Base-by-base conservation (phyloP, 2,797 vertebrate species). In the Danionella dracula region DNA sequence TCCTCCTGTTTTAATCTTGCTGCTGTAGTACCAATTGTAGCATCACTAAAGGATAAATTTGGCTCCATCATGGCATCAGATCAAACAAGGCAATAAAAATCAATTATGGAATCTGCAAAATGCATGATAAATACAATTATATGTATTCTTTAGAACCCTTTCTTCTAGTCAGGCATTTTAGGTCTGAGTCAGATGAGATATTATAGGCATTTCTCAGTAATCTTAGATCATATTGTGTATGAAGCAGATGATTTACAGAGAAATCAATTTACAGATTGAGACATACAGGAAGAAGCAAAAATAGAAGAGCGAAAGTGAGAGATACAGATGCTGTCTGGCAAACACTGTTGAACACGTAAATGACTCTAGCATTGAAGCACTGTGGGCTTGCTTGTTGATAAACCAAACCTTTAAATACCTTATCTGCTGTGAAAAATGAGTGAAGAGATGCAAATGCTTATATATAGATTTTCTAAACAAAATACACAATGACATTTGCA, bases 291-390 rank as follows among this genome's bases (percentile, higher is more conserved):
- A 71, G 6, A 41, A 70, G 51, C 50, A 54, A 58, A 60, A 70
- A 41, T 57, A 53, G 35, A 27, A 10, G 37, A 44, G 23, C 15
- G 9, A 17, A 19, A 66, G 46, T 2, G 32, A 61, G 45, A 68
- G 31, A 58, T 11, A 50, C 32, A 56, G 53, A 38, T 37, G 50
- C 68, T 69, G 66, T 72, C 77, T 80, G 76, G 62, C 76, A 63
- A 50, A 41, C 37, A 7, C 11, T 15, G 37, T 51, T 23, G 35
- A 27, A 65, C n/a, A 40, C 50, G 17, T 35, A 54, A 54, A 54
- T 17, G 19, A 12, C 9, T 54, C 40, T 17, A 44, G 38, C 12
- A n/a, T 41, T 8, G 29, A 8, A 21, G 16, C 12, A 8, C 7
- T 10, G 6, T n/a, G n/a, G n/a, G n/a, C n/a, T n/a, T n/a, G n/a